A percentile compares a stretch with the other conserved stretches of the same genome.
These are phyloP conservation scores for Calidris pygmaea DNA, from an alignment of 2,113 vertebrate genomes.

Conservation along the genomic window DNA sequence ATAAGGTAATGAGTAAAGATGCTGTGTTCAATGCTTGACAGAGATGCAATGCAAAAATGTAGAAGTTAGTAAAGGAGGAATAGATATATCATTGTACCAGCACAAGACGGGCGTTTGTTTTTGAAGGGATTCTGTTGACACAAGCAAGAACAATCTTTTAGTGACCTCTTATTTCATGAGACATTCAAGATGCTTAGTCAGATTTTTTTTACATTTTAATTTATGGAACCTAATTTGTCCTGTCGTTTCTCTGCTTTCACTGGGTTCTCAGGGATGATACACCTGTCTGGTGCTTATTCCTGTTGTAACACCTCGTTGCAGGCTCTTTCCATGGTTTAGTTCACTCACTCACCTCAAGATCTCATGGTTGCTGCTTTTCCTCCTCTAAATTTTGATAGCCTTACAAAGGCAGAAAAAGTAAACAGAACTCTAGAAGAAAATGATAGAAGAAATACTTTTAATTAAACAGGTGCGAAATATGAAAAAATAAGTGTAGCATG, in stretches of 20 bases:
- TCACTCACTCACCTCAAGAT: not conserved
- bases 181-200: not conserved
- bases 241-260: not conserved
- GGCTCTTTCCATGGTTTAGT: not conserved
- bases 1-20: constrained; percentile 30
- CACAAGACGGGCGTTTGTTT: not conserved
- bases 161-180: constrained; percentile 34
- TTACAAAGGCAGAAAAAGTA: not conserved
- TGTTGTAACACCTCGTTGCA: not conserved
- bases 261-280: not conserved
- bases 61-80: not conserved
- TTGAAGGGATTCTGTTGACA: not conserved
- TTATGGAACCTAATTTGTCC: not conserved
- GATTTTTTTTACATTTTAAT: constrained; percentile 8
- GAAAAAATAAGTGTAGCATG: not conserved
- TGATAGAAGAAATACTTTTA: not conserved
- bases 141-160: not conserved
- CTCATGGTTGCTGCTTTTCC: not conserved
- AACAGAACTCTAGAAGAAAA: not conserved
- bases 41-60: not conserved
- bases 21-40: constrained; percentile 15
- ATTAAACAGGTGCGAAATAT: not conserved
- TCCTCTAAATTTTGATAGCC: not conserved
- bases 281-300: not conserved
- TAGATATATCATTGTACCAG: not conserved